Base-by-base conservation (phyloP, 2,888 invertebrate species). In the Nemotelus pantherinus region DNA sequence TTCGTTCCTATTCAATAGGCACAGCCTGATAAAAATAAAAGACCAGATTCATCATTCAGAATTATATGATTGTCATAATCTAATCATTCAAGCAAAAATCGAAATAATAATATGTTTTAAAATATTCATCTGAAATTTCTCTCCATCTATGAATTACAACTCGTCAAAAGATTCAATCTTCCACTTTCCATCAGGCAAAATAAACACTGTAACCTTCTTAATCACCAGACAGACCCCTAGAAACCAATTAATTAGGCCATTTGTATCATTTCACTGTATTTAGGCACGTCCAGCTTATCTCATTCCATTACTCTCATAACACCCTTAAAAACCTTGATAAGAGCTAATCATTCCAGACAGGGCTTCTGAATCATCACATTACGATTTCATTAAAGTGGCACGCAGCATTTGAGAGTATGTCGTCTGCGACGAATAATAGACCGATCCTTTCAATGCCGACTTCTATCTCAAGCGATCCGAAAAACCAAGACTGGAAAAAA, bases 311-410 rank as follows among this genome's bases (percentile, higher is more conserved):
- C 39, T 60, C 5, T 9, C 3, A 25, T 60, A 7, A 60, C 60
- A 60, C 60, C 57, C 57, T 57, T 60, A 60, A 60, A 60, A 3
- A 41, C 60, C 41, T 43, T 43, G 41, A 60, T 39, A 60, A 39
- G 41, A 41, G 41, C 60, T 60, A 60, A 60, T 60, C 60, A 60
- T 39, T 39, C 60, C 60, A 60, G 60, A 60, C 60, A 60, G 60
- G 25, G 7, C 39, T 60, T 60, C 60, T 60, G 60, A 60, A 60
- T 60, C 60, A 60, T 60, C 60, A 60, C 60, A 39, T 60, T 41
- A 60, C 60, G 41, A 60, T 60, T 60, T 41, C 41, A 60, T 60
- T 43, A 60, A 60, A 60, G 25, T 39, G 7, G 60, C 60, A 41
- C 41, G 41, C 60, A 25, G 25, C 25, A 25, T 25, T 25, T 25